Evolutionary conservation across 2,113 vertebrate species (phyloP).

Genomic region (Tenrec ecaudatus): DNA sequence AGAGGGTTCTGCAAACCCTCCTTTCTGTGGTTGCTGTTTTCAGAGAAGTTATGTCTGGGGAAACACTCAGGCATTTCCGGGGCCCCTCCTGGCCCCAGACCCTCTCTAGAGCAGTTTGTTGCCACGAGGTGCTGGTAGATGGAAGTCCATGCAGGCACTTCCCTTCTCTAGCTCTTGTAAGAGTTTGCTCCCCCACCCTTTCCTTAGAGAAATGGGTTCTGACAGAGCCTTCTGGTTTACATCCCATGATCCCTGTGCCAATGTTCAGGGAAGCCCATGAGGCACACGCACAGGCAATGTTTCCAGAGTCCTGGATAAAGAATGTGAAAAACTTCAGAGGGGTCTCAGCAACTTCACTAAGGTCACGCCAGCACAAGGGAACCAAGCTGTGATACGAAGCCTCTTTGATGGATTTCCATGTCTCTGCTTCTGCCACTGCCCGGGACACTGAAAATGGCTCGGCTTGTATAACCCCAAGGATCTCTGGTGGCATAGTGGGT

Average conservation of each 20-base stretch:
- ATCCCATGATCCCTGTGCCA: rapidly evolving
- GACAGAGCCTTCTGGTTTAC: not conserved
- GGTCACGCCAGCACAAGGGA: not conserved
- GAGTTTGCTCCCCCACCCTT: not conserved
- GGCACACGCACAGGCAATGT: not conserved
- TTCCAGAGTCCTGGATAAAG: not conserved
- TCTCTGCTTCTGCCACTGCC: not conserved
- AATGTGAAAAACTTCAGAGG: not conserved
- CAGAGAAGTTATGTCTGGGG: not conserved
- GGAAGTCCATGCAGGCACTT: not conserved
- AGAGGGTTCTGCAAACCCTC: not conserved
- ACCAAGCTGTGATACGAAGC: not conserved
- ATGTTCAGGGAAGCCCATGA: no score
- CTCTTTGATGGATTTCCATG: no score
- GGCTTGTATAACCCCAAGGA: not conserved
- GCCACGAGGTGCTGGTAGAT: not conserved
- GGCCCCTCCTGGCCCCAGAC: not conserved
- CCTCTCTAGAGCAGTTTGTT: not conserved
- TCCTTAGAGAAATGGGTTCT: not conserved
- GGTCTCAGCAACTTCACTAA: not conserved
- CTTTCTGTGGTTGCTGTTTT: not conserved
- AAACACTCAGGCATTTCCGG: not conserved
- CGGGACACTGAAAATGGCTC: not conserved
- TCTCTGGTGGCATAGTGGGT: no score
- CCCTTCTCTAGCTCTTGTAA: not conserved